These are phyloP conservation scores for Bettongia penicillata DNA, from an alignment of 2,113 vertebrate genomes.

Conservation along the genomic window DNA sequence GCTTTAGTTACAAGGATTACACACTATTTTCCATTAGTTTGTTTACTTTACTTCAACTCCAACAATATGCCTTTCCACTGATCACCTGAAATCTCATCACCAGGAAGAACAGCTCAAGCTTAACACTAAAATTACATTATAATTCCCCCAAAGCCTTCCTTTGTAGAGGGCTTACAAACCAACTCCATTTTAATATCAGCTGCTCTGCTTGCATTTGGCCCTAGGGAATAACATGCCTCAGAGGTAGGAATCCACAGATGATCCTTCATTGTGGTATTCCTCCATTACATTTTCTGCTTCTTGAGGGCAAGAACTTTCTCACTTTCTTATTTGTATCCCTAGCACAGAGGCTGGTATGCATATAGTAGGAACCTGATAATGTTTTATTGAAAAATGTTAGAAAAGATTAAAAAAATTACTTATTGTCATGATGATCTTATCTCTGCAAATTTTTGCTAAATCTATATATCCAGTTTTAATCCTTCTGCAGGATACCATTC, in stretches of 20 bases:
- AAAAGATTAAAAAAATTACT: too few relatives aligned
- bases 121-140: background rate
- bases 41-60: background rate
- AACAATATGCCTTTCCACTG: background rate
- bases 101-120: too few relatives aligned
- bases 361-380: background rate
- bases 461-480: too few relatives aligned
- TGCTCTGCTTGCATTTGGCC: background rate
- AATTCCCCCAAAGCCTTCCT: background rate
- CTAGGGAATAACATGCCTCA: background rate
- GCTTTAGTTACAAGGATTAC: background rate
- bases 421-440: too few relatives aligned
- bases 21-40: background rate
- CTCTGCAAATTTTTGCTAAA: too few relatives aligned
- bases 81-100: background rate
- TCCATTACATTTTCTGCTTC: background rate
- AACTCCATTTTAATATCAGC: too few relatives aligned
- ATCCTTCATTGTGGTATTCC: background rate
- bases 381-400: background rate
- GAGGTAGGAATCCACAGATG: background rate
- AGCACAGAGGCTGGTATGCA: background rate
- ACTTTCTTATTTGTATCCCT: background rate
- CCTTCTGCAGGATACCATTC: too few relatives aligned
- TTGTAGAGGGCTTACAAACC: background rate
- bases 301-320: background rate